Conservation (phyloP, 2,797 vertebrate genomes). For the Myotis daubentonii region DNA sequence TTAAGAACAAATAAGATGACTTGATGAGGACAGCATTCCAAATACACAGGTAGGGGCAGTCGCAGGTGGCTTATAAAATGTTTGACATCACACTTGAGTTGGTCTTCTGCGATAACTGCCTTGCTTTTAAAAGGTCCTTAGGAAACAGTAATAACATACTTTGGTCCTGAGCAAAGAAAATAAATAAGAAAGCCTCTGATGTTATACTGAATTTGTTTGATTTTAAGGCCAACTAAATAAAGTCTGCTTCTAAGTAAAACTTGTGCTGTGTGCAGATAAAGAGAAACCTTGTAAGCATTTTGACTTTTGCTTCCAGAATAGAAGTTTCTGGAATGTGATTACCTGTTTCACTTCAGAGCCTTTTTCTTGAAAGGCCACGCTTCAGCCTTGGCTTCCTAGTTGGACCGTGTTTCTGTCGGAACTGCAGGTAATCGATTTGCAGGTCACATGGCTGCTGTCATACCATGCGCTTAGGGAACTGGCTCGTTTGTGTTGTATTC, state of each 20-base stretch:
- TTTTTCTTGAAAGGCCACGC: background rate
- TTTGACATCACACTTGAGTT: background rate
- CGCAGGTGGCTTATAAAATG: background rate
- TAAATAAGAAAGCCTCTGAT: constrained; percentile 41
- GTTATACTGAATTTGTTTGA: constrained; percentile 46
- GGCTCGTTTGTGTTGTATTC: background rate
- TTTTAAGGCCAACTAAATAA: constrained; percentile 35
- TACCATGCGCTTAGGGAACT: background rate
- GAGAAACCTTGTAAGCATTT: background rate
- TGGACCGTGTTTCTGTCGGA: background rate
- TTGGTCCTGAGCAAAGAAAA: constrained; percentile 47
- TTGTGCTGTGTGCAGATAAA: background rate
- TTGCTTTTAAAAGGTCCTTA: constrained; percentile 23
- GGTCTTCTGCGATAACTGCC: background rate
- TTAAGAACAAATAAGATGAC: constrained; percentile 4
- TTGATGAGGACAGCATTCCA: background rate
- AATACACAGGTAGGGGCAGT: background rate
- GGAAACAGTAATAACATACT: background rate
- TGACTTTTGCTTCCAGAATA: constrained; percentile 7
- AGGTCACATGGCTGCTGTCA: background rate
- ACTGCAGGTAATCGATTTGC: background rate
- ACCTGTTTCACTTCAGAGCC: background rate
- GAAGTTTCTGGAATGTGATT: background rate
- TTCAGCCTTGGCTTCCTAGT: background rate
- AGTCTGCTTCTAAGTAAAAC: constrained; percentile 33